These are phyloP conservation scores for Cebidichthys violaceus DNA, from an alignment of 2,113 vertebrate species.

Conservation along the genomic window DNA sequence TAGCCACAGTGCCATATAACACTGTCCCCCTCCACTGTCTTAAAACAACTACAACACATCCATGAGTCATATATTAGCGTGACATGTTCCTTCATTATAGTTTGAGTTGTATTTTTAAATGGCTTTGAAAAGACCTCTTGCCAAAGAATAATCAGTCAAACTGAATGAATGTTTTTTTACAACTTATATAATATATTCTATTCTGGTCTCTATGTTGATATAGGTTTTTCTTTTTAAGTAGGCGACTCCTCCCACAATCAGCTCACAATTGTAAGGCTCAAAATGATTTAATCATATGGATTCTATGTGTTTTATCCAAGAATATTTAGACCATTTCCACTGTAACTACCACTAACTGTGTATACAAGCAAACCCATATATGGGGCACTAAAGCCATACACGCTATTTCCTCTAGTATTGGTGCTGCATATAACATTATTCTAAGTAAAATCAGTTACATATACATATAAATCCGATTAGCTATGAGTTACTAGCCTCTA, in stretches of 20 bases:
- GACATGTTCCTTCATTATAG: background rate
- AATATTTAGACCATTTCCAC: background rate
- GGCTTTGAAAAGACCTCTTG: background rate
- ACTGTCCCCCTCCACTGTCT: background rate
- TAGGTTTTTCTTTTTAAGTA: background rate
- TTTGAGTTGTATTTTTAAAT: conserved; percentile 2
- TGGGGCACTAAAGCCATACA: background rate
- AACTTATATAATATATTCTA: background rate
- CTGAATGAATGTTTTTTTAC: background rate
- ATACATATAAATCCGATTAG: conserved; percentile 16
- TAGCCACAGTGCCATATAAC: background rate
- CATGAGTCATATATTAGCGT: background rate
- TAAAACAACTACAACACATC: background rate
- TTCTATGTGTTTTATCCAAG: background rate
- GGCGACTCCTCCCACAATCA: background rate
- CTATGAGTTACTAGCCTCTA: background rate
- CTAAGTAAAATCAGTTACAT: background rate
- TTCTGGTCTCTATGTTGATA: background rate
- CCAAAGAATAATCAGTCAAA: background rate
- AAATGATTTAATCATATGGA: background rate
- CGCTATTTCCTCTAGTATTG: background rate
- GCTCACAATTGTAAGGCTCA: background rate
- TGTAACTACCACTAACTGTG: background rate
- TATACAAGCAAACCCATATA: background rate
- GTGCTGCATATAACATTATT: background rate